These are phyloP conservation scores for Penelope pileata DNA, from an alignment of 2,113 vertebrate species.

Conservation along the genomic window DNA sequence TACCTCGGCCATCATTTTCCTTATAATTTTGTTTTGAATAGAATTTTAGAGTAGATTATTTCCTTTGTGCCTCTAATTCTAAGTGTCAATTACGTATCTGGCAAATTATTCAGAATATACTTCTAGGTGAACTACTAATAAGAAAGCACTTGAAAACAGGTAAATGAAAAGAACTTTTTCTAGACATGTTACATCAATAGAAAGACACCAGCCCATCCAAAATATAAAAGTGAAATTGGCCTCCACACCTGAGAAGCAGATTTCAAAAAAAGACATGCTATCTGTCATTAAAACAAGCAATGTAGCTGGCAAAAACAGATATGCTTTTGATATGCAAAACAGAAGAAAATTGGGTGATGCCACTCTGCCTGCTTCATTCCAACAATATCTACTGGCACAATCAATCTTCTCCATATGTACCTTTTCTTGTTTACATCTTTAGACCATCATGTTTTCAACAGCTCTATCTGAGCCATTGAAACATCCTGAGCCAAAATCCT, in stretches of 20 bases:
- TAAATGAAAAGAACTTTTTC: not conserved
- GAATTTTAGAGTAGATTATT: slow-evolving; percentile 8
- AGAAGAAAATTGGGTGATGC: not conserved
- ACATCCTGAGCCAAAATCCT: not conserved
- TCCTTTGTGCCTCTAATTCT: not conserved
- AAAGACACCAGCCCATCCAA: not conserved
- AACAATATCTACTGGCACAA: not conserved
- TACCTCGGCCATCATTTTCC: not conserved
- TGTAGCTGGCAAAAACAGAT: not conserved
- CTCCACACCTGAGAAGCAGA: not conserved
- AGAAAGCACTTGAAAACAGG: not conserved
- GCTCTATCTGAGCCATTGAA: not conserved
- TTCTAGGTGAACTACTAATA: not conserved
- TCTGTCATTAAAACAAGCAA: not conserved
- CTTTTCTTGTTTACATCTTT: not conserved
- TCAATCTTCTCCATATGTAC: accelerated
- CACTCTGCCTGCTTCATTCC: not conserved
- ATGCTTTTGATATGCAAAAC: not conserved
- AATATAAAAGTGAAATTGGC: not conserved
- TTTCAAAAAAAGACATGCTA: not conserved
- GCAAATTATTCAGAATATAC: not conserved
- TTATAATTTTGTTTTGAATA: not conserved
- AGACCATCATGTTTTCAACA: not conserved
- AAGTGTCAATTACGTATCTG: not conserved
- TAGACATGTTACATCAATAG: not conserved